These are phyloP conservation scores for Ceratoteleas bidentatus DNA, from an alignment of 1,140 invertebrate genomes.

Conservation along the genomic window DNA sequence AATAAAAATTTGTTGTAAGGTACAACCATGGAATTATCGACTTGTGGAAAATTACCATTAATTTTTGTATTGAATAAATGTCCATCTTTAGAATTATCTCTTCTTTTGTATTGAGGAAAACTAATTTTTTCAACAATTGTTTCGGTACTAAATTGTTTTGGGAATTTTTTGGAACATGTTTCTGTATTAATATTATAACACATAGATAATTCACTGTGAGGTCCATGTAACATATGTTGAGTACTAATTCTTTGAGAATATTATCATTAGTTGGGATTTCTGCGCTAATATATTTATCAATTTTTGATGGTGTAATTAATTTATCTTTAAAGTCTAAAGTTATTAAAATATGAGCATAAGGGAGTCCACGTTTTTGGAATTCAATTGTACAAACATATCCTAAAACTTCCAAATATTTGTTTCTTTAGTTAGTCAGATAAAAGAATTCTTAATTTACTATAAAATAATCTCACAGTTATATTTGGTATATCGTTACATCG, in stretches of 20 bases:
- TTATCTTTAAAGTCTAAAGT: constrained; percentile 7
- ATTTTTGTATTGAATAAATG: constrained; percentile 27
- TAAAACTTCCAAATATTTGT: constrained; percentile 18
- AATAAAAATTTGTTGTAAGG: constrained; percentile 6
- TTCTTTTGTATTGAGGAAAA: constrained; percentile 32
- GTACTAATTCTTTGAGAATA: too few relatives aligned
- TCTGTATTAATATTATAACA: too few relatives aligned
- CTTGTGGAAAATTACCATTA: background rate
- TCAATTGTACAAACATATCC: constrained; percentile 29
- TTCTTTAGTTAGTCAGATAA: background rate
- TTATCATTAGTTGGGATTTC: background rate
- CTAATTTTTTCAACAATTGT: constrained; percentile 33
- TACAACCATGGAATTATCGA: constrained; percentile 45
- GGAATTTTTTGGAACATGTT: too few relatives aligned
- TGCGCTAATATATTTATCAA: too few relatives aligned
- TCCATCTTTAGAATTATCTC: constrained; percentile 16
- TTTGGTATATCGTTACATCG: too few relatives aligned
- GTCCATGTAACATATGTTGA: too few relatives aligned
- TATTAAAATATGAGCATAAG: constrained; percentile 10
- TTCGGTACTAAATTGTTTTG: too few relatives aligned
- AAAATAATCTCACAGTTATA: too few relatives aligned
- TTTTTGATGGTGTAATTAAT: constrained; percentile 1
- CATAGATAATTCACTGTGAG: too few relatives aligned
- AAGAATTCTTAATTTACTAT: background rate
- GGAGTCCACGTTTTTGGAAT: constrained; percentile 29